Conservation (phyloP, 2,797 vertebrate species). For the Platalea minor region DNA sequence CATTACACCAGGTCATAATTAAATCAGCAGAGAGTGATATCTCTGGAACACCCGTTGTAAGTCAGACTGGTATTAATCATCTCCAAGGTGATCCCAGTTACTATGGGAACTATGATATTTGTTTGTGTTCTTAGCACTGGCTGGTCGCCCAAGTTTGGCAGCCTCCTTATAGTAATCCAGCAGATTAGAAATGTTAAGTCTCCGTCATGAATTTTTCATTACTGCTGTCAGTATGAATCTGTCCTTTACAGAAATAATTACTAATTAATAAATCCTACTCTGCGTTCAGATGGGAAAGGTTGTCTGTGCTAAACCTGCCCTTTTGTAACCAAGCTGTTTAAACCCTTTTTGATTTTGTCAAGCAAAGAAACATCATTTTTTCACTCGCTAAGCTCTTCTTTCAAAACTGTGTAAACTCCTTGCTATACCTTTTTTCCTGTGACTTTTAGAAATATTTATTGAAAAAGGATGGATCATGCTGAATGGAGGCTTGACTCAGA, state of each 20-base stretch:
- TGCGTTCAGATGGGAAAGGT: conserved; percentile 16
- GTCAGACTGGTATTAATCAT: conserved; percentile 71
- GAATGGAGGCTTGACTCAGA: not conserved
- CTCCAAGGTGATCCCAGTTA: conserved; percentile 77
- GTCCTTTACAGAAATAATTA: conserved; percentile 46
- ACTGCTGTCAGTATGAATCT: conserved; percentile 39
- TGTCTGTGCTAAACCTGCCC: not conserved
- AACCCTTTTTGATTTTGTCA: conserved; percentile 18
- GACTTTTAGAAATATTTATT: conserved; percentile 35
- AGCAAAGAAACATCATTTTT: not conserved
- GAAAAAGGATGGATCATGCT: not conserved
- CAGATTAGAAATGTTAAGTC: conserved; percentile 61
- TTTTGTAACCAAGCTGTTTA: conserved; percentile 28
- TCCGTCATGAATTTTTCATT: conserved; percentile 51
- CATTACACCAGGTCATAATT: conserved; percentile 55
- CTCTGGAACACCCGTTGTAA: conserved; percentile 43
- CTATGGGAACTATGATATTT: conserved; percentile 75
- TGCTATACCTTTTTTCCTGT: not conserved
- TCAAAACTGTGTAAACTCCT: conserved; percentile 22
- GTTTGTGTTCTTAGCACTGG: conserved; percentile 63
- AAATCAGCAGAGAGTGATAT: conserved; percentile 54
- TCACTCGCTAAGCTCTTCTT: not conserved
- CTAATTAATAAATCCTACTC: conserved; percentile 42
- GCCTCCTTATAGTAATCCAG: conserved; percentile 53
- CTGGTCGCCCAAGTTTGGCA: conserved; percentile 52